phyloP scores from a whole-genome alignment of 2,888 invertebrate species.

The Heteromyza rotundicornis region DNA sequence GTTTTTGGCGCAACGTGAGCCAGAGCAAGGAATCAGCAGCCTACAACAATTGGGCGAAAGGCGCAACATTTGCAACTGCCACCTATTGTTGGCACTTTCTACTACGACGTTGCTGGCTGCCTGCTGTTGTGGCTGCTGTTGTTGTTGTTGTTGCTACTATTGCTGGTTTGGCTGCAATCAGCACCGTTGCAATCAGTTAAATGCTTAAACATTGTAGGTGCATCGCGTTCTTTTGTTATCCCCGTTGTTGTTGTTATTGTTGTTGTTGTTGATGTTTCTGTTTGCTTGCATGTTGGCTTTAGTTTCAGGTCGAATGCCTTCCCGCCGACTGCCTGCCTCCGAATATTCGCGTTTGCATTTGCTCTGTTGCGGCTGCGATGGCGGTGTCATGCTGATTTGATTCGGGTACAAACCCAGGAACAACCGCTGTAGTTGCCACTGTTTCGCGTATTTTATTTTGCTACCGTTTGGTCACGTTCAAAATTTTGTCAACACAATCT shows the following conservation, averaged over 20 bases:
- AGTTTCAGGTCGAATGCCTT: constrained; percentile 16
- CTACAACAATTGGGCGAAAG: no score
- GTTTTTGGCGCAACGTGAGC: no score
- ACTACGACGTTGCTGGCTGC: background rate
- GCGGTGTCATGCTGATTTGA: constrained; percentile 32
- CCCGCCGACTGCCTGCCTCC: background rate
- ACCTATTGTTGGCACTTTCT: constrained; percentile 20
- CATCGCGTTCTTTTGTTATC: constrained; percentile 13
- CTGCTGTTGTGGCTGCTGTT: constrained; percentile 9
- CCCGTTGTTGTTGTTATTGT: constrained; percentile 8
- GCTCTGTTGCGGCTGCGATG: constrained; percentile 19
- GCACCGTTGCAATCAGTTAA: constrained; percentile 24
- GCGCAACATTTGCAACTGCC: constrained; percentile 14
- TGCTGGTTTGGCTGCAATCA: constrained; percentile 15
- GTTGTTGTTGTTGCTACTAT: constrained; percentile 12
- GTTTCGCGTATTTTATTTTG: constrained; percentile 25
- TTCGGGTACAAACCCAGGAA: constrained; percentile 12
- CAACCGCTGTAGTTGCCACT: constrained; percentile 25
- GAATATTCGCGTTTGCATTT: background rate
- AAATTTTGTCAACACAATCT: constrained; percentile 38
- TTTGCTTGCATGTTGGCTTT: constrained; percentile 18
- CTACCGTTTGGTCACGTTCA: constrained; percentile 40
- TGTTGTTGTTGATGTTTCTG: constrained; percentile 9
- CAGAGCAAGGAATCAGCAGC: no score
- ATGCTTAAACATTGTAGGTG: constrained; percentile 20